Base-by-base conservation (phyloP, 1,140 invertebrate genomes). In the Piezodorus guildinii region DNA sequence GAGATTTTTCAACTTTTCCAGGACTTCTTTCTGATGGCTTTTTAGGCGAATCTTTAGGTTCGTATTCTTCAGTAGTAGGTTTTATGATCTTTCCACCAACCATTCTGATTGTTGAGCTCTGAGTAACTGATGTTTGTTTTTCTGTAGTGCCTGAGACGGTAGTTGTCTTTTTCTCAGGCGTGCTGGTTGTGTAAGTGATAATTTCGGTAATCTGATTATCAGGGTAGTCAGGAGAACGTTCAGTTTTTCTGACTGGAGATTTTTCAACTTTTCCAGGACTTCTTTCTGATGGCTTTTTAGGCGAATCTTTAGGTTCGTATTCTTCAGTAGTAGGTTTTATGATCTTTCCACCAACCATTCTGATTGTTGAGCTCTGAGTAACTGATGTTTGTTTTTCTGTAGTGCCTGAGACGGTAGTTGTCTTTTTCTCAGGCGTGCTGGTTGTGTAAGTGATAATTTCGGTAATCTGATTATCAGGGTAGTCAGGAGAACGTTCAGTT, bases 31-130 rank as follows among this genome's bases (percentile, higher is more conserved):
- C 3, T 21, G 10, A 21, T n/a, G 16, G 46, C 19, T 21, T n/a
- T 5, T 5, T 17, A 49, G 3, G 3, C 5, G 16, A 21, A 17
- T 17, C 46, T n/a, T 49, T 21, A 3, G 16, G 16, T 49, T 49
- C 46, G 46, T 4, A 21, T 4, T 49, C 16, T 3, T 27, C 59
- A 10, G 25, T 25, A 16, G 61, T 63, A 19, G 56, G 54, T 56
- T 67, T 66, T 5, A 68, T 60, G n/a, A 68, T 39, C 51, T 66
- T 66, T 51, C 62, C 62, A 15, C 67, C 67, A 19, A 68, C 65
- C 62, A 68, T 60, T 16, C 54, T 52, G 14, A 66, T 62, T 2
- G 67, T 64, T 19, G 12, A 14, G 6, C 10, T 52, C 21, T 52
- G 51, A 6, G 3, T 19, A 19, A n/a, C n/a, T n/a, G n/a, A n/a